These are phyloP conservation scores for Philereme vetulata DNA, from an alignment of 2,888 invertebrate species.

Conservation along the genomic window DNA sequence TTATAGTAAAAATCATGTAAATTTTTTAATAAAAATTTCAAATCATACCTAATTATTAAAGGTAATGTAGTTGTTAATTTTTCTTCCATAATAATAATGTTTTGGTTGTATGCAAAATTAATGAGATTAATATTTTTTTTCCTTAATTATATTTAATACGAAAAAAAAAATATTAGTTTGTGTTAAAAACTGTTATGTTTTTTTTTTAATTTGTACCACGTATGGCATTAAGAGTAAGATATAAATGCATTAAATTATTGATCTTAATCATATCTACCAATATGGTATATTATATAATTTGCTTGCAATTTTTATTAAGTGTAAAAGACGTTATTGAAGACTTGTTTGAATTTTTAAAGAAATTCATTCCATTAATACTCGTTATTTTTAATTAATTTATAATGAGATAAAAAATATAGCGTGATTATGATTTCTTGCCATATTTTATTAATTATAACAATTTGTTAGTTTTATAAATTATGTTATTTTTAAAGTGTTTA, in stretches of 20 bases:
- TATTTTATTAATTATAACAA: conserved; percentile 48
- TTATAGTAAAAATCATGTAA: conserved; percentile 19
- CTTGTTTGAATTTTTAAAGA: conserved; percentile 28
- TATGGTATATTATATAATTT: conserved; percentile 4
- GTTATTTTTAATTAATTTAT: conserved; percentile 41
- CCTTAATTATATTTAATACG: too few species aligned
- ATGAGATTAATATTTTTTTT: neutral
- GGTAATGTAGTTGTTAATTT: conserved; percentile 17
- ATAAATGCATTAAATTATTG: conserved; percentile 2
- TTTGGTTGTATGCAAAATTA: conserved; percentile 4
- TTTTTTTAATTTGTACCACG: neutral
- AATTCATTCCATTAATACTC: conserved; percentile 61
- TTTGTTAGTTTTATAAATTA: conserved; percentile 39
- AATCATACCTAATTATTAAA: conserved; percentile 16
- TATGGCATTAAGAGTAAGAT: neutral
- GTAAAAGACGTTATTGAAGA: conserved; percentile 23
- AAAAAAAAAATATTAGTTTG: neutral
- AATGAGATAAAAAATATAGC: conserved; percentile 26
- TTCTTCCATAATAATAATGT: conserved; percentile 8
- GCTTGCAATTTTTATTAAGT: neutral
- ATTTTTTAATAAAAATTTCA: conserved; percentile 15
- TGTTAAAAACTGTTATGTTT: neutral
- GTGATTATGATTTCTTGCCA: conserved; percentile 38
- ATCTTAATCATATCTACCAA: conserved; percentile 6
- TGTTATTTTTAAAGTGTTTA: conserved; percentile 17